Evolutionary conservation across 2,113 vertebrate genomes (phyloP).

Genomic region (Rhegmatorhina hoffmannsi): DNA sequence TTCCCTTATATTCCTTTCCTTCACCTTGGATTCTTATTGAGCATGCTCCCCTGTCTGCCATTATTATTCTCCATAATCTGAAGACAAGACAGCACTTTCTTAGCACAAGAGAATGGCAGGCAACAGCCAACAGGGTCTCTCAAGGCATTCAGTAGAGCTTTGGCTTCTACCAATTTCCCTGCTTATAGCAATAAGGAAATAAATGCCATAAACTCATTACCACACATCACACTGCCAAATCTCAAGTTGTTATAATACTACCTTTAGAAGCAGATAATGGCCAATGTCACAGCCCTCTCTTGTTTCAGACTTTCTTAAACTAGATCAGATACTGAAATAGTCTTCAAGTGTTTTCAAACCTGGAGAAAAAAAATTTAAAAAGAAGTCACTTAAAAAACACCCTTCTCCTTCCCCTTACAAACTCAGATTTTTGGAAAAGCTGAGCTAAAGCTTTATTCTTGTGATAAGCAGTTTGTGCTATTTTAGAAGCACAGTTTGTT

Average conservation of each 20-base stretch:
- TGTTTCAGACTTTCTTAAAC: background rate
- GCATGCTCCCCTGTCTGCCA: background rate
- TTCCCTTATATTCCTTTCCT: background rate
- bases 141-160: background rate
- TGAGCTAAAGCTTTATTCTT: background rate
- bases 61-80: background rate
- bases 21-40: background rate
- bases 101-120: background rate
- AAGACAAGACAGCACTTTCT: background rate
- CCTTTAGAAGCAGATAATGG: background rate
- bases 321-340: background rate
- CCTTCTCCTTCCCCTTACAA: background rate
- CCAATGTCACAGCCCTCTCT: background rate
- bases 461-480: background rate
- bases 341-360: background rate
- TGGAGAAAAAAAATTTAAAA: background rate
- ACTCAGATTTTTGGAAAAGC: background rate
- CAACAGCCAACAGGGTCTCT: rapidly evolving
- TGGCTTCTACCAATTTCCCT: background rate
- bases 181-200: background rate
- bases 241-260: background rate
- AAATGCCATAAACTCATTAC: background rate
- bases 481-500: background rate
- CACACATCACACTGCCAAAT: background rate
- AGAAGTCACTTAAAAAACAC: background rate